Base-by-base conservation (phyloP, 2,888 invertebrate species). In the Epiperipatus broadwayi region DNA sequence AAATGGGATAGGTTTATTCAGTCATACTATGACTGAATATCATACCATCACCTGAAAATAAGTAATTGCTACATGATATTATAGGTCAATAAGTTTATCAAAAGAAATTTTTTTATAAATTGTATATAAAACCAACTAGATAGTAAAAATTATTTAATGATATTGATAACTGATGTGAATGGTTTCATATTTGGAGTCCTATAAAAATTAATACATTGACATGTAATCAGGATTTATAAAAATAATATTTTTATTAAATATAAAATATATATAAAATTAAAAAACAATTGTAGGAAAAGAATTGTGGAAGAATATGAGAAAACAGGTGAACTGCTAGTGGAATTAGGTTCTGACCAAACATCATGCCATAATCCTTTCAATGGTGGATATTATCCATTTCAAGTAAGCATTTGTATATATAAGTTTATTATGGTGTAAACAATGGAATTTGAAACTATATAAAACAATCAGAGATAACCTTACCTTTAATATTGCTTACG, bases 311-410 rank as follows among this genome's bases (percentile, higher is more conserved):
- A 67, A 41, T 60, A 59, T 44, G 55, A 64, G 28, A 48, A 46
- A 12, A 66, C 63, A 2, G 64, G 64, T 5, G 68, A 70, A 31
- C 47, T 63, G n/a, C 50, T 71, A 20, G 68, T 61, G 1, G 70
- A 71, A 30, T 53, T 72, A 12, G 71, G 68, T 1, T 68, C 69
- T 2, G 71, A 71, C 50, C 71, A 71, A 52, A 71, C 71, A 0
- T 69, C 69, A 0, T 66, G 67, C 36, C 71, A 71, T 50, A 68
- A 68, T 48, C 69, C 69, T 1, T 69, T 60, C 51, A 59, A 60
- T 31, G 71, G 69, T 1, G 71, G 70, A 1, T 71, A 71, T 51
- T 71, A 65, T 48, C 70, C 70, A 2, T 66, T 61, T 3, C 60
- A 61, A 51, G 61, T 62, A 49, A 28, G n/a, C 14, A 21, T 15